phyloP scores from a whole-genome alignment of 1,140 invertebrate genomes.

The Glomeris maerens region DNA sequence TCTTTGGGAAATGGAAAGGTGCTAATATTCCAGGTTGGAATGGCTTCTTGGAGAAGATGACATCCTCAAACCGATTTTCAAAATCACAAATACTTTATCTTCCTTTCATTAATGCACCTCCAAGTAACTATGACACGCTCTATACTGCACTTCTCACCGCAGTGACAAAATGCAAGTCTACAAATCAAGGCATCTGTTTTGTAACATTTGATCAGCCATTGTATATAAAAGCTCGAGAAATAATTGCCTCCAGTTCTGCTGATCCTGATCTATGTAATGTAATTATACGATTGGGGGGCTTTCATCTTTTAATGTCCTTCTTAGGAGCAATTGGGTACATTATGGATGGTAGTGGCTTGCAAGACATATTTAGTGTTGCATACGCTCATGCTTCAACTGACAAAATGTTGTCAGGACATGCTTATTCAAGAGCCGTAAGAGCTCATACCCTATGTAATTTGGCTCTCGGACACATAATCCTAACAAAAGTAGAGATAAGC shows the following conservation, averaged over 20 bases:
- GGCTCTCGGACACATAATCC: not conserved
- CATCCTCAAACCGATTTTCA: not conserved
- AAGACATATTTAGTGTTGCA: slow-evolving; percentile 15
- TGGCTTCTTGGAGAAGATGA: not conserved
- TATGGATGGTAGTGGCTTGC: slow-evolving; percentile 18
- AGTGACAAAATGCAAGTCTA: not conserved
- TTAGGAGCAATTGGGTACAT: slow-evolving; percentile 19
- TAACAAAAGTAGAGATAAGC: too few relatives aligned
- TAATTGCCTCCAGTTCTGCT: not conserved
- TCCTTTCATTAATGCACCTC: too few relatives aligned
- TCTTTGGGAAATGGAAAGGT: not conserved
- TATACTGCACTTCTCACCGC: not conserved
- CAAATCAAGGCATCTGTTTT: slow-evolving; percentile 4
- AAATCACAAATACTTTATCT: not conserved
- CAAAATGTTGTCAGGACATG: slow-evolving; percentile 22
- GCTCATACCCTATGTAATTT: slow-evolving; percentile 16
- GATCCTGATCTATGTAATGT: not conserved
- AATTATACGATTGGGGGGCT: slow-evolving; percentile 15
- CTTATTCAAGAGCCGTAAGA: slow-evolving; percentile 19
- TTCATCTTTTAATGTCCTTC: slow-evolving; percentile 19
- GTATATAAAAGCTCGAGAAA: slow-evolving; percentile 12
- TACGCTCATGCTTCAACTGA: slow-evolving; percentile 17
- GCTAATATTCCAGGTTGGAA: not conserved
- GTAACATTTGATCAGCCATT: slow-evolving; percentile 16
- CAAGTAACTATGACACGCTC: too few relatives aligned